Base-by-base conservation (phyloP, 1,140 invertebrate genomes). In the Drosophila nasuta region DNA sequence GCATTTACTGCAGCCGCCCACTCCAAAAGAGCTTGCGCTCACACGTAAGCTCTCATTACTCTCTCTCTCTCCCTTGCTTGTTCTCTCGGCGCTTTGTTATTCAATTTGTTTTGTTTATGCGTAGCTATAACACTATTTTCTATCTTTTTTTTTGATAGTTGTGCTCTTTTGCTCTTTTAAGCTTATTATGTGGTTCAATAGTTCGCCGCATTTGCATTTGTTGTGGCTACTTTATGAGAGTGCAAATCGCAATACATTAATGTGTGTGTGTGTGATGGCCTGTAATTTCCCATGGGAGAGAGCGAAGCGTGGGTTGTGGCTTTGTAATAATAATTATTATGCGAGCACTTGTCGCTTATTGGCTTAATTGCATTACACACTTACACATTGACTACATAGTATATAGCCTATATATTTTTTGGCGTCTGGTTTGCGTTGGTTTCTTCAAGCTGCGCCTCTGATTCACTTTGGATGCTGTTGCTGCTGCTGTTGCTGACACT, bases 371-470 rank as follows among this genome's bases (percentile, higher is more conserved):
- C 25, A 49, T 65, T 56, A 67, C 46, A 57, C 48, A 74, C 48
- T 45, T 60, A 51, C 46, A 35, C 58, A 33, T 10, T 10, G 20
- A 52, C 11, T 17, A 15, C 38, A 57, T 25, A 54, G 35, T 15
- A 41, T 17, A 25, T 54, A 46, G 62, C 7, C 15, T 71, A 65
- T 68, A 69, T 73, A 73, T 77, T 71, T 67, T 67, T 35, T 48
- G 46, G 46, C 5, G 33, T 62, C 83, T 66, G 54, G 85, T 81
- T 89, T 67, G 6, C 10, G 54, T 62, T 66, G 65, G 83, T 83
- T 83, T 49, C n/a, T 13, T 30, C 62, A 20, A 57, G 49, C 49
- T 45, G 59, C 13, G 35, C 28, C 6, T 20, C 43, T 54, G 66
- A 75, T 49, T 79, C 68, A 70, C 38, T 45, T 51, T 52, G 49